Evolutionary conservation across 2,888 invertebrate genomes (phyloP), one percentile per base, ranked within the genome.

Genomic region (Drosophila merina): DNA sequence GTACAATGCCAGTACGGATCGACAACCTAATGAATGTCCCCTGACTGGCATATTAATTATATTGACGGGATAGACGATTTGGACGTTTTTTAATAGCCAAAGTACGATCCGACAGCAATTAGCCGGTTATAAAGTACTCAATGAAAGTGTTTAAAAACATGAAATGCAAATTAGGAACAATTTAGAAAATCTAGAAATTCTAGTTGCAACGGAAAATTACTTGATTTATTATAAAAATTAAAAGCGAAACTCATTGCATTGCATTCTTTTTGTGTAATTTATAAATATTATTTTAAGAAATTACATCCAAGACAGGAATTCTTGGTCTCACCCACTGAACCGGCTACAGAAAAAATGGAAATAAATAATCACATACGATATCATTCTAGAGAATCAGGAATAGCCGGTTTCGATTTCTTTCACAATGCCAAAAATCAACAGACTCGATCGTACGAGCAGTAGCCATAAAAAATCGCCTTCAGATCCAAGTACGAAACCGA

Each of bases 361-460:
- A 31, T 36, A 48, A 9, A n/a, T 44, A 60, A 38, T 28, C 28
- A 28, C 14, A 14, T 14, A 14, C 14, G 5, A 51, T 48, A 70
- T 54, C 55, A 45, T 71, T 75, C 73, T 85, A 73, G 79, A 81
- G 80, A 75, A 81, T 75, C 67, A 57, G 14, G 36, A 55, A 45
- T 10, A 80, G 80, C 84, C 77, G 84, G 79, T 80, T 80, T 76
- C n/a, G 40, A 49, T 62, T 75, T 73, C 60, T 52, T 56, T 51
- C 50, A 60, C 55, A 77, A 67, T 71, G 70, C 63, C 57, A 71
- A 71, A 71, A 71, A 72, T 44, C 55, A 64, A 64, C 25, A 38
- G 26, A 63, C 38, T 54, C 31, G 63, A 50, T 62, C 49, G 47
- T 28, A 8, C 28, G 7, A 60, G 47, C 48, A 31, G 28, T 42